Evolutionary conservation across 2,797 vertebrate genomes (phyloP).

Genomic region (Coendou prehensilis): DNA sequence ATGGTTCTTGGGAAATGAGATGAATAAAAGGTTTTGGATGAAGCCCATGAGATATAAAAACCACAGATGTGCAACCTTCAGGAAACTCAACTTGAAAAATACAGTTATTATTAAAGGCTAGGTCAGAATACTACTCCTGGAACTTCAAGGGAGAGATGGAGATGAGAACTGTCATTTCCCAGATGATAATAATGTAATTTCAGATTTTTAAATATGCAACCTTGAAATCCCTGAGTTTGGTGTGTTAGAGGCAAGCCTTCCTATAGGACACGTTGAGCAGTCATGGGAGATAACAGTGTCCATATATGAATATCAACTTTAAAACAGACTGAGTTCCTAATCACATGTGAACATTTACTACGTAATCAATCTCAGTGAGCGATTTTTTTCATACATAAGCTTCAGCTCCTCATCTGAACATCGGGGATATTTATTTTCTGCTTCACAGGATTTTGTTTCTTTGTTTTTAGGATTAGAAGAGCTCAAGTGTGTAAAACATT

Average conservation of each 20-base stretch:
- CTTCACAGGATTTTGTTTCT: conserved; percentile 50
- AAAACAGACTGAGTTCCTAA: not conserved
- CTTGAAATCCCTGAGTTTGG: not conserved
- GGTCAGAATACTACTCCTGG: not conserved
- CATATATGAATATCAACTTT: not conserved
- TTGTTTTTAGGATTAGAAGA: conserved; percentile 67
- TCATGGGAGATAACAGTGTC: not conserved
- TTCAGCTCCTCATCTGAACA: not conserved
- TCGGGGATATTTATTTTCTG: not conserved
- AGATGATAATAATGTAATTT: conserved; percentile 42
- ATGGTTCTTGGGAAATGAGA: conserved; percentile 55
- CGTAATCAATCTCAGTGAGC: not conserved
- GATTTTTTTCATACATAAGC: not conserved
- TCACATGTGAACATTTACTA: not conserved
- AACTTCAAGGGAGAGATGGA: conserved; percentile 11
- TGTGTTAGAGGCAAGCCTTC: not conserved
- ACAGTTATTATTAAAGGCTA: not conserved
- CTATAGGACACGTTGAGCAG: not conserved
- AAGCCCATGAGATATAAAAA: conserved; percentile 32
- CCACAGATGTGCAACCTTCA: not conserved
- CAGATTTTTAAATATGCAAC: conserved; percentile 1
- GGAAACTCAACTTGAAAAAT: conserved; percentile 1
- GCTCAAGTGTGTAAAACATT: conserved; percentile 31
- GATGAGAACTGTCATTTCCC: not conserved
- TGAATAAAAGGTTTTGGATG: conserved; percentile 49